phyloP scores from a whole-genome alignment of 2,113 vertebrate genomes.

The Cephalopholis sonnerati region DNA sequence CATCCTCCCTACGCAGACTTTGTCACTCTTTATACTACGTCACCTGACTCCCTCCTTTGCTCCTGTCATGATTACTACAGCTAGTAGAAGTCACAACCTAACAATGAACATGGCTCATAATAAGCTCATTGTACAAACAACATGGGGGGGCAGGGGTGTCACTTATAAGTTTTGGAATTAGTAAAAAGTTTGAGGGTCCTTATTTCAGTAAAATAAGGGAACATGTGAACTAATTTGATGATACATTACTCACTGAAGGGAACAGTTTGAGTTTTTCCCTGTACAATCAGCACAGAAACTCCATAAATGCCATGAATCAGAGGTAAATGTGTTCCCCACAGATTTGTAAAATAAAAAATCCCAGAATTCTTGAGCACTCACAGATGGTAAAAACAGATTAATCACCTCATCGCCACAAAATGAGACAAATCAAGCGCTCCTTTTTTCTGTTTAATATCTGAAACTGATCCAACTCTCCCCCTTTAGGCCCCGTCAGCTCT shows the following conservation, averaged over 20 bases:
- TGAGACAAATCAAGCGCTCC: slow-evolving; percentile 55
- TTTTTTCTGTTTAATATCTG: slow-evolving; percentile 74
- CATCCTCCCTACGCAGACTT: too few relatives aligned
- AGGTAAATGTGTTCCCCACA: background rate
- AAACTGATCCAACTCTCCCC: slow-evolving; percentile 67
- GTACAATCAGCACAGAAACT: background rate
- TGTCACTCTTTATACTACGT: too few relatives aligned
- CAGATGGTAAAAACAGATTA: slow-evolving; percentile 44
- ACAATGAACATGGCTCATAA: too few relatives aligned
- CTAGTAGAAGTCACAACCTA: too few relatives aligned
- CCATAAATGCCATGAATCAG: background rate
- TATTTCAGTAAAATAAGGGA: background rate
- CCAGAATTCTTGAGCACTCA: slow-evolving; percentile 12
- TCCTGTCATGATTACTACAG: too few relatives aligned
- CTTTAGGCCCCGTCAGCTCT: slow-evolving; percentile 51
- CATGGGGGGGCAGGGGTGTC: too few relatives aligned
- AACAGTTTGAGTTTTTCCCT: too few relatives aligned
- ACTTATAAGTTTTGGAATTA: too few relatives aligned
- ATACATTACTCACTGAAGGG: background rate
- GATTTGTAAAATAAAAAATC: slow-evolving; percentile 1
- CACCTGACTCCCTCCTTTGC: too few relatives aligned
- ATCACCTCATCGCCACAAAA: slow-evolving; percentile 59
- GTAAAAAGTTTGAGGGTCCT: too few relatives aligned
- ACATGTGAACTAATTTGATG: background rate
- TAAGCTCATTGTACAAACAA: too few relatives aligned